phyloP scores from a whole-genome alignment of 2,888 invertebrate species.

The Apoderus coryli region DNA sequence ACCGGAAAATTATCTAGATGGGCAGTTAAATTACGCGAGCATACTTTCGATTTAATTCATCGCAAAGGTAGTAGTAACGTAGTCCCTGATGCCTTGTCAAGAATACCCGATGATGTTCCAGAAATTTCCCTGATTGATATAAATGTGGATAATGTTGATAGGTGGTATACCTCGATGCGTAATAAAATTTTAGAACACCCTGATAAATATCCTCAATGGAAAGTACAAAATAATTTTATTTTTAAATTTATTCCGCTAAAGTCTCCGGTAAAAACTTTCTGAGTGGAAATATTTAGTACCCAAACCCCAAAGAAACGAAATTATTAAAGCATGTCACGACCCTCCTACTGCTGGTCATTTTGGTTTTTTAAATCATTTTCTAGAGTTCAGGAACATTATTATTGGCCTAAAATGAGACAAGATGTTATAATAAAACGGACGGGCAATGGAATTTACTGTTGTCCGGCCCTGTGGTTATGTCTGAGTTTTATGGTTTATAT shows the following conservation, averaged over 20 bases:
- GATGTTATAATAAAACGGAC: too few species aligned
- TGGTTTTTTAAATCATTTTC: conserved; percentile 5
- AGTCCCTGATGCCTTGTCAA: conserved; percentile 15
- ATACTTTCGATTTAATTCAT: conserved; percentile 16
- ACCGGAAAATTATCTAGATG: conserved; percentile 18
- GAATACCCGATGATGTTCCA: too few species aligned
- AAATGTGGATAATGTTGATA: too few species aligned
- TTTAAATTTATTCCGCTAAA: conserved; percentile 2
- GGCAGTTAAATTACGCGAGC: conserved; percentile 15
- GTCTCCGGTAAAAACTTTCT: conserved; percentile 6
- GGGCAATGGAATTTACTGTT: too few species aligned
- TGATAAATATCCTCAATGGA: too few species aligned
- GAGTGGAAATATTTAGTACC: conserved; percentile 19
- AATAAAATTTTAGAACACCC: conserved; percentile 2
- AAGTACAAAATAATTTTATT: neutral
- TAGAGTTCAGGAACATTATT: conserved; percentile 7
- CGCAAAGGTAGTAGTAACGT: conserved; percentile 15
- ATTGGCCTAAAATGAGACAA: conserved; percentile 10
- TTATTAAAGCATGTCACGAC: conserved; percentile 13
- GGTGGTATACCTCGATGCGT: conserved; percentile 1
- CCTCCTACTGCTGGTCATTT: conserved; percentile 8
- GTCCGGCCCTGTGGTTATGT: too few species aligned
- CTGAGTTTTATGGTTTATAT: too few species aligned
- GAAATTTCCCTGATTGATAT: too few species aligned
- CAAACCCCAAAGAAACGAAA: conserved; percentile 8